A percentile compares a stretch with the other conserved stretches of the same genome.
Evolutionary conservation across 2,888 invertebrate genomes (phyloP).

Genomic region (Lochmaea crataegi): DNA sequence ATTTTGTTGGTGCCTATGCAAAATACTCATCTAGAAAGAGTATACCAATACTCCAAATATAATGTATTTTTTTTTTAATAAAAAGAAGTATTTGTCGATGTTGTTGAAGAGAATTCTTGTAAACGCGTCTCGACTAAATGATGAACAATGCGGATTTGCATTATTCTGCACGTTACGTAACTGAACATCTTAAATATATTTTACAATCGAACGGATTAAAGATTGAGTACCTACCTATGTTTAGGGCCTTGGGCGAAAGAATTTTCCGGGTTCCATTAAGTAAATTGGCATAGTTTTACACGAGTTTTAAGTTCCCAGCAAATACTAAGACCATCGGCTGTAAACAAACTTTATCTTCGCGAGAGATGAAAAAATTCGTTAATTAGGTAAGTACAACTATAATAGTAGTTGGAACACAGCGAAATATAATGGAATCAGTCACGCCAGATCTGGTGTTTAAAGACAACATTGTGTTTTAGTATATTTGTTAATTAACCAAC

Average conservation of each 20-base stretch:
- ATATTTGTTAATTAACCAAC: too few species aligned
- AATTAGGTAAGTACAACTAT: neutral
- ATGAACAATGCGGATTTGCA: conserved; percentile 10
- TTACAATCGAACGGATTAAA: conserved; percentile 7
- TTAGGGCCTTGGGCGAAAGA: conserved; percentile 9
- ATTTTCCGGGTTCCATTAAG: conserved; percentile 16
- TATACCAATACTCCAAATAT: too few species aligned
- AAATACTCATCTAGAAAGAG: too few species aligned
- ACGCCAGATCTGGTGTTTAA: neutral
- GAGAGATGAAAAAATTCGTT: neutral
- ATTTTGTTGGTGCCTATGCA: too few species aligned
- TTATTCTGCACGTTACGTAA: conserved; percentile 1
- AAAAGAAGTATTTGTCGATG: too few species aligned
- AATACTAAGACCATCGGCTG: neutral
- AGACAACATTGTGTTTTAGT: too few species aligned
- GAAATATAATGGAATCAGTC: neutral
- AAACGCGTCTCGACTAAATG: conserved; percentile 5
- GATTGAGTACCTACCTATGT: conserved; percentile 10
- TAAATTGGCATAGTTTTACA: conserved; percentile 5
- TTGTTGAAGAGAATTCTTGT: neutral
- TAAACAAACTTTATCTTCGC: neutral
- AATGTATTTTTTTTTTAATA: too few species aligned
- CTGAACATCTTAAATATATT: conserved; percentile 5
- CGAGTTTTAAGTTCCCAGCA: neutral
- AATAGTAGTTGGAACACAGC: neutral